Conservation (phyloP, 2,888 invertebrate genomes). For the Laspeyria flexula region DNA sequence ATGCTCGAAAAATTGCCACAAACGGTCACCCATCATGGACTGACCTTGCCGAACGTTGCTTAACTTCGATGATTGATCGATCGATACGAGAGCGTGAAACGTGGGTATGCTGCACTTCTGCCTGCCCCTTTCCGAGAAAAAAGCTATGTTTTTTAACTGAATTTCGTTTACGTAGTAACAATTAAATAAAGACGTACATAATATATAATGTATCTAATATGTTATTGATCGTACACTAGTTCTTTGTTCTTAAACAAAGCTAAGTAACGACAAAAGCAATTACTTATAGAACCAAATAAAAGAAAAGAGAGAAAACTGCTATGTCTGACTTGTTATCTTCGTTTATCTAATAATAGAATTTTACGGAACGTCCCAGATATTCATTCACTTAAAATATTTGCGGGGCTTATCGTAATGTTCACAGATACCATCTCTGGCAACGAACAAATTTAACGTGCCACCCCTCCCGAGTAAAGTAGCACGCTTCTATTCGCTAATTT, state of each 20-base stretch:
- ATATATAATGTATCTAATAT: too few relatives aligned
- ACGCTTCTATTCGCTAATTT: not conserved
- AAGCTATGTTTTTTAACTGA: too few relatives aligned
- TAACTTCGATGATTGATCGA: too few relatives aligned
- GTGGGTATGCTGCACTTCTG: too few relatives aligned
- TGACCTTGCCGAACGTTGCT: too few relatives aligned
- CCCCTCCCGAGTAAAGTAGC: not conserved
- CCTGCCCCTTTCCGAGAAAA: too few relatives aligned
- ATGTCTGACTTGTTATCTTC: constrained; percentile 7
- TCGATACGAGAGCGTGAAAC: too few relatives aligned
- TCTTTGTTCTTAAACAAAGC: not conserved
- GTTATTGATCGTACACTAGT: too few relatives aligned
- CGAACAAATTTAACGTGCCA: constrained; percentile 10
- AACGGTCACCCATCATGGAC: too few relatives aligned
- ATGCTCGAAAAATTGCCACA: too few relatives aligned
- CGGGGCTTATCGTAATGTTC: constrained; percentile 17
- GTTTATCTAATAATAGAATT: constrained; percentile 17
- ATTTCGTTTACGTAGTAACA: too few relatives aligned
- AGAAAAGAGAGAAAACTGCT: not conserved
- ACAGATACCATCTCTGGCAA: constrained; percentile 18
- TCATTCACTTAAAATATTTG: constrained; percentile 19
- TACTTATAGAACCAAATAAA: constrained; percentile 1
- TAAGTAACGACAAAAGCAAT: not conserved
- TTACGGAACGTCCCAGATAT: constrained; percentile 9
- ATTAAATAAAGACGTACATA: too few relatives aligned